These are phyloP conservation scores for Zeus faber DNA, from an alignment of 2,113 vertebrate genomes.

Conservation along the genomic window DNA sequence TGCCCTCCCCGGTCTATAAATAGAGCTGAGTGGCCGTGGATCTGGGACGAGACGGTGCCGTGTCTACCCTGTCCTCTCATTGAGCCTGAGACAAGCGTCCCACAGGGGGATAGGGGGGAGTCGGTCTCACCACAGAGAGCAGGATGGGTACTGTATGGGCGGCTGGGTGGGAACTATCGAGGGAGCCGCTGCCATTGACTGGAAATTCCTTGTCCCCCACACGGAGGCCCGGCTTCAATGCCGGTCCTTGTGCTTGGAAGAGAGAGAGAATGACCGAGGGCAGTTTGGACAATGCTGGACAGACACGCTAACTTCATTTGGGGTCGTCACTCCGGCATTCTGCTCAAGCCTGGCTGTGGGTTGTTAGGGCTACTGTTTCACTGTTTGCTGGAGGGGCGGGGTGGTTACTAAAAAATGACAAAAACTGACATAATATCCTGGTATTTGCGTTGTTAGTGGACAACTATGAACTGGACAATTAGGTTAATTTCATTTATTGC, in stretches of 20 bases:
- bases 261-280: too few relatives aligned
- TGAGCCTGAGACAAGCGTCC: slow-evolving; percentile 19
- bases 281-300: too few relatives aligned
- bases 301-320: too few relatives aligned
- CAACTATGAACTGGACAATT: too few relatives aligned
- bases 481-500: too few relatives aligned
- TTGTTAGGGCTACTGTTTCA: too few relatives aligned
- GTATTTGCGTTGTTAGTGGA: too few relatives aligned
- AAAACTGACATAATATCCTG: too few relatives aligned
- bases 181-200: slow-evolving; percentile 16
- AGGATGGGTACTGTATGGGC: slow-evolving; percentile 33
- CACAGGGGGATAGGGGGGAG: slow-evolving; percentile 37
- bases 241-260: slow-evolving; percentile 46
- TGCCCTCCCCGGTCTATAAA: slow-evolving; percentile 25
- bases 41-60: slow-evolving; percentile 12
- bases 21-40: slow-evolving; percentile 8
- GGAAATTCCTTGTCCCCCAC: slow-evolving; percentile 62
- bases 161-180: slow-evolving; percentile 41
- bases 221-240: slow-evolving; percentile 44
- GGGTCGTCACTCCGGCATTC: too few relatives aligned
- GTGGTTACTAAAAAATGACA: too few relatives aligned
- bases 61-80: slow-evolving; percentile 28
- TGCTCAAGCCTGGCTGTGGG: too few relatives aligned
- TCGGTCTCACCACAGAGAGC: slow-evolving; percentile 26
- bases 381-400: too few relatives aligned